Percentiles rank a stretch among this genome's conserved stretches.
Conservation (phyloP, 2,113 vertebrate species). For the Myanophis thanlyinensis region DNA sequence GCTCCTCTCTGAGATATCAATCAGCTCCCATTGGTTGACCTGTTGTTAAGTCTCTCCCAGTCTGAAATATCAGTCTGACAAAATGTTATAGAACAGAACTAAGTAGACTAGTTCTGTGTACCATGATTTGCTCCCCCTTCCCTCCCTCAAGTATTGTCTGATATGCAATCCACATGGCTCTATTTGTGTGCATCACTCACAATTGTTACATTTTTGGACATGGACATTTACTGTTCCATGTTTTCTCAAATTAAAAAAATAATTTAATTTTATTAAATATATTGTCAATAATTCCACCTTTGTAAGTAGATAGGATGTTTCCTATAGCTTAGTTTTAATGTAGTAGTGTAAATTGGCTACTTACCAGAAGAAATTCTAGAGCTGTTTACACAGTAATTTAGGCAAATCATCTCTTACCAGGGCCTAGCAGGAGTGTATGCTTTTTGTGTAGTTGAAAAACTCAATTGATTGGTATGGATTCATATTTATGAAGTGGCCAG, state of each 20-base stretch:
- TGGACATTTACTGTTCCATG: conserved; percentile 57
- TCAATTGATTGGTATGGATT: conserved; percentile 78
- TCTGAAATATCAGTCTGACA: too few species aligned
- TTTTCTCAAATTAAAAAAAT: conserved; percentile 67
- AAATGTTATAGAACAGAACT: too few species aligned
- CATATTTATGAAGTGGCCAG: conserved; percentile 84
- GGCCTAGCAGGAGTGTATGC: conserved; percentile 68
- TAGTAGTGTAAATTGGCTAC: conserved; percentile 61
- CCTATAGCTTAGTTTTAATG: conserved; percentile 74
- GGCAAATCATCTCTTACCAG: conserved; percentile 58
- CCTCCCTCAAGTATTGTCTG: conserved; percentile 74
- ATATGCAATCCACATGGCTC: conserved; percentile 82
- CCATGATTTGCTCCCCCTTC: conserved; percentile 72
- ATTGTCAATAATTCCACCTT: conserved; percentile 79
- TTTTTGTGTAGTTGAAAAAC: conserved; percentile 76
- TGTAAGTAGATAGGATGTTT: conserved; percentile 80
- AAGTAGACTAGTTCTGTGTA: conserved; percentile 84
- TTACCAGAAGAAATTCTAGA: conserved; percentile 58
- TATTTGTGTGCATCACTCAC: conserved; percentile 74
- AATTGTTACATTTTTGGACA: conserved; percentile 77
- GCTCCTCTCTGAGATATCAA: too few species aligned
- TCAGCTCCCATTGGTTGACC: too few species aligned
- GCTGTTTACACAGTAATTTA: conserved; percentile 66
- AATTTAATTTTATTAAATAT: conserved; percentile 76
- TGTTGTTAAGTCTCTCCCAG: too few species aligned